Conservation (phyloP, 1,140 invertebrate genomes). For the Coptotermes formosanus region DNA sequence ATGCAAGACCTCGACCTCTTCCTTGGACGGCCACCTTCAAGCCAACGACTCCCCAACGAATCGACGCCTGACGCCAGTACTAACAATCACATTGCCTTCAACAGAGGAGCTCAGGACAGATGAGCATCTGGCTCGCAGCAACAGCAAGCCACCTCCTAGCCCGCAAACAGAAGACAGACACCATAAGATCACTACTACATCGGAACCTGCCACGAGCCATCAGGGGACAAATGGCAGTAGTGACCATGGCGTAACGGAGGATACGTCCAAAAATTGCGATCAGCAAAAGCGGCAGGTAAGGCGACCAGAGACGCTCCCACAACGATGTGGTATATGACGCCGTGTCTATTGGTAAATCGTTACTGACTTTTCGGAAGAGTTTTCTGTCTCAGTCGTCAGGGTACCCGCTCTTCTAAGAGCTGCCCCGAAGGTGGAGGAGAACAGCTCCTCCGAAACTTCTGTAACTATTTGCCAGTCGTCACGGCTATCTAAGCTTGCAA, state of each 20-base stretch:
- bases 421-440: too few relatives aligned
- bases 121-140: background rate
- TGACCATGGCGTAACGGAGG: background rate
- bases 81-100: conserved; percentile 59
- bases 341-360: too few relatives aligned
- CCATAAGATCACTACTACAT: background rate
- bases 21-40: conserved; percentile 1
- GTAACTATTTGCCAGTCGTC: too few relatives aligned
- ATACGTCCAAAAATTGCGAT: background rate
- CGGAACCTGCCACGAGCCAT: background rate
- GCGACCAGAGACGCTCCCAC: too few relatives aligned
- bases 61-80: conserved; percentile 44
- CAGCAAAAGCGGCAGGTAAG: background rate
- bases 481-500: too few relatives aligned
- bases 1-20: conserved; percentile 14
- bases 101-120: conserved; percentile 51
- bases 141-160: conserved; percentile 34
- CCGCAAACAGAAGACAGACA: conserved; percentile 35
- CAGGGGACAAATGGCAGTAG: conserved; percentile 29
- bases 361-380: too few relatives aligned
- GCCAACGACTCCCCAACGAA: background rate
- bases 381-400: too few relatives aligned
- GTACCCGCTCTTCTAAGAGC: too few relatives aligned
- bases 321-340: too few relatives aligned
- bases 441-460: too few relatives aligned